phyloP scores from a whole-genome alignment of 2,888 invertebrate genomes.

The Scaptodrosophila latifasciaeformis region DNA sequence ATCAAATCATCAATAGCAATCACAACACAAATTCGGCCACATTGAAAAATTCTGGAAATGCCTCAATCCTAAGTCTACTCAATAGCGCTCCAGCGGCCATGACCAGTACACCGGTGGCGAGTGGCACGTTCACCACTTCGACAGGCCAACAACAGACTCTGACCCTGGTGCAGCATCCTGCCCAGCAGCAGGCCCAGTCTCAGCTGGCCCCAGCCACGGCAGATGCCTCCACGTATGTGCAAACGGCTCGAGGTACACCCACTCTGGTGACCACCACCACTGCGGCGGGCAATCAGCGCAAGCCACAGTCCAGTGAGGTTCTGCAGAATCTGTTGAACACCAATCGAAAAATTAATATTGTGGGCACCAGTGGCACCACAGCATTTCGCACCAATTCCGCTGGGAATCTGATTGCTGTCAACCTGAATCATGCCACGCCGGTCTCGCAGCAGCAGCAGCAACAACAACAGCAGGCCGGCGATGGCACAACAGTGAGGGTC shows the following conservation, averaged over 20 bases:
- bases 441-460: slow-evolving; percentile 33
- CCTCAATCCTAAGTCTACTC: slow-evolving; percentile 85
- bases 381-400: slow-evolving; percentile 70
- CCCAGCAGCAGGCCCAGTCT: slow-evolving; percentile 52
- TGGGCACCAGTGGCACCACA: slow-evolving; percentile 53
- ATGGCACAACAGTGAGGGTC: slow-evolving; percentile 71
- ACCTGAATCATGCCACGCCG: slow-evolving; percentile 42
- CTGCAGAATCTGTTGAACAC: slow-evolving; percentile 72
- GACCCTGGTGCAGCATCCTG: slow-evolving; percentile 63
- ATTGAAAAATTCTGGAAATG: slow-evolving; percentile 76
- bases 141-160: slow-evolving; percentile 65
- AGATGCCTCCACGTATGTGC: slow-evolving; percentile 61
- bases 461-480: slow-evolving; percentile 32
- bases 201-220: slow-evolving; percentile 48
- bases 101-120: slow-evolving; percentile 79
- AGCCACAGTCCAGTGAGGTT: slow-evolving; percentile 71
- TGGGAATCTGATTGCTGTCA: slow-evolving; percentile 71
- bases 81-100: slow-evolving; percentile 86
- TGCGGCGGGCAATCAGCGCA: slow-evolving; percentile 51
- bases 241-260: slow-evolving; percentile 53
- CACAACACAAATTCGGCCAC: slow-evolving; percentile 18
- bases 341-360: slow-evolving; percentile 72
- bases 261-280: slow-evolving; percentile 41
- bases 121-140: slow-evolving; percentile 72
- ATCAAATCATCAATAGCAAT: slow-evolving; percentile 16